These are phyloP conservation scores for Boleophthalmus pectinirostris DNA, from an alignment of 2,113 vertebrate species.

Conservation along the genomic window DNA sequence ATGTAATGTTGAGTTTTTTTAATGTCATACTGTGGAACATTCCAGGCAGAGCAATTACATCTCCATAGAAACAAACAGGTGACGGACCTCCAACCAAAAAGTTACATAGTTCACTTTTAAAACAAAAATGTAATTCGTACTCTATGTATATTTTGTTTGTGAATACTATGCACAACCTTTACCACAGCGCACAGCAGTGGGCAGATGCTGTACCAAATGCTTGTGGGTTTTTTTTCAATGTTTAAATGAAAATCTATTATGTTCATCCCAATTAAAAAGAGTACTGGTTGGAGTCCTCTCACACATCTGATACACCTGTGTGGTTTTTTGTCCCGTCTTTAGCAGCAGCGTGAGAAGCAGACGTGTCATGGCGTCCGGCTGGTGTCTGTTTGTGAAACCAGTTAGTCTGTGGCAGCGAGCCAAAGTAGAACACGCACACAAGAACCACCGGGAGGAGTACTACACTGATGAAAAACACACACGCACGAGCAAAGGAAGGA, in stretches of 20 bases:
- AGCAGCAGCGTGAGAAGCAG: constrained; percentile 11
- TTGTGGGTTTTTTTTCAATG: background rate
- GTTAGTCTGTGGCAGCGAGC: constrained; percentile 28
- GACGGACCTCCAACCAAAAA: too few species aligned
- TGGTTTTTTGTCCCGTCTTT: constrained; percentile 17
- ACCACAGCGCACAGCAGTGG: background rate
- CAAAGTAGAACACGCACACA: constrained; percentile 17
- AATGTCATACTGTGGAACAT: too few species aligned
- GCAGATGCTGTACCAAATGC: background rate
- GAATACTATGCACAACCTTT: background rate
- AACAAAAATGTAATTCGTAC: background rate
- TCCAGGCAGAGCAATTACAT: too few species aligned
- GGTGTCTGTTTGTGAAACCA: constrained; percentile 22
- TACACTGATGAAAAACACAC: background rate
- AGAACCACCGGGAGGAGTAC: constrained; percentile 20
- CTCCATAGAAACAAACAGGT: too few species aligned
- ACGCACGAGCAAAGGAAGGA: constrained; percentile 12
- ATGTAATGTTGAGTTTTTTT: too few species aligned
- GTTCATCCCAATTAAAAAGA: background rate
- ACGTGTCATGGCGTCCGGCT: constrained; percentile 12
- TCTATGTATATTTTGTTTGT: background rate
- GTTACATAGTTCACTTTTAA: background rate
- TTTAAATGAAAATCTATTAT: background rate
- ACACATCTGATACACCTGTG: constrained; percentile 14
- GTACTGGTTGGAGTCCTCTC: background rate